Percentiles rank a stretch among this genome's conserved stretches.
These are phyloP conservation scores for Cryptosula pallasiana DNA, from an alignment of 2,888 invertebrate species.

Conservation along the genomic window DNA sequence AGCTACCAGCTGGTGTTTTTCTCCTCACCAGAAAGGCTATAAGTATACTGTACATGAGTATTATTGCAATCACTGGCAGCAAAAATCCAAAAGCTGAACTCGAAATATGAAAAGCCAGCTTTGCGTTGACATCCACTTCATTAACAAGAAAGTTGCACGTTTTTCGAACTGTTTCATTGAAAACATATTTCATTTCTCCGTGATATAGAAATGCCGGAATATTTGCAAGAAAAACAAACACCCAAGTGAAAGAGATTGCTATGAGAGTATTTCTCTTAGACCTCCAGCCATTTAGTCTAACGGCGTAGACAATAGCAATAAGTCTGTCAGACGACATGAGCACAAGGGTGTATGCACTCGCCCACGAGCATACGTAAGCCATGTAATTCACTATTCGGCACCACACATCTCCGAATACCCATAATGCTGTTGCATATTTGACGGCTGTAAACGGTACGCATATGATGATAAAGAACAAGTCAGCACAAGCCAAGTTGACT, in stretches of 20 bases:
- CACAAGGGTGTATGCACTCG: constrained; percentile 86
- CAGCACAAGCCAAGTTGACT: constrained; percentile 82
- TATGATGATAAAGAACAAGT: constrained; percentile 82
- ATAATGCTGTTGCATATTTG: constrained; percentile 76
- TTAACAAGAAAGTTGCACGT: neutral
- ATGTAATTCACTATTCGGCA: constrained; percentile 86
- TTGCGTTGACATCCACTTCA: neutral
- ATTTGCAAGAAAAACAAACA: constrained; percentile 60
- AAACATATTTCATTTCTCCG: constrained; percentile 26
- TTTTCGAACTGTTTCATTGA: neutral
- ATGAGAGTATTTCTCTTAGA: constrained; percentile 75
- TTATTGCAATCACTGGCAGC: constrained; percentile 78
- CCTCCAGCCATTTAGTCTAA: constrained; percentile 76
- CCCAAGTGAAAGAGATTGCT: constrained; percentile 75
- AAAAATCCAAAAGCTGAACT: constrained; percentile 81
- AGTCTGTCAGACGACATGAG: constrained; percentile 86
- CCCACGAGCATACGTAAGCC: constrained; percentile 85
- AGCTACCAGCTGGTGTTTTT: constrained; percentile 61
- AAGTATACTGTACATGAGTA: constrained; percentile 83
- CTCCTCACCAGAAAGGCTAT: constrained; percentile 79
- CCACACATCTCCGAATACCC: constrained; percentile 86
- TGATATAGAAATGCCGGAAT: constrained; percentile 43
- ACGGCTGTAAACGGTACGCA: constrained; percentile 91
- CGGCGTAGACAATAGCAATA: constrained; percentile 87
- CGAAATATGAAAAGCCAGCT: neutral